Base-by-base conservation (phyloP, 2,797 vertebrate genomes). In the Eulemur coronatus region DNA sequence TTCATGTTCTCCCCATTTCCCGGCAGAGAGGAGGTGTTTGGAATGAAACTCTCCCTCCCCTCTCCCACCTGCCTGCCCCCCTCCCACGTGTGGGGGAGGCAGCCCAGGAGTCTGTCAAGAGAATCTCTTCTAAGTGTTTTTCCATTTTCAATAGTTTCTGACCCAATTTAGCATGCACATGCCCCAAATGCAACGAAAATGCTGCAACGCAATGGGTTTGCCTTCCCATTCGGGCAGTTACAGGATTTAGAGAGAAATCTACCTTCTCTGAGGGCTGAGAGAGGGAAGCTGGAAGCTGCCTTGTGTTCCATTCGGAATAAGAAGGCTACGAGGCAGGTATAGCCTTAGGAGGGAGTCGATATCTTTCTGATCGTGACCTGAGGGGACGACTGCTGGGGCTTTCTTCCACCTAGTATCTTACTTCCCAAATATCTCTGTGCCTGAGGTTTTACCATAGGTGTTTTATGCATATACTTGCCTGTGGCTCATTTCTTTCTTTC, bases 81-180 rank as follows among this genome's bases (percentile, higher is more conserved):
- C 57, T 38, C 50, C 69, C 61, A 35, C 0, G 8, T 24, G 65
- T 30, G 13, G 86, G 76, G 73, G 91, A 94, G 75, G 55, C 79
- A 24, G 35, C 67, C 2, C n/a, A 0, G 17, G 89, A 72, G 89
- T 33, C 61, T 86, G 41, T 69, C 70, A 69, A 65, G 95, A 93
- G 73, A 76, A 38, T 24, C 26, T 7, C 76, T 95, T 86, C 43
- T 35, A 20, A 80, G 46, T 73, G 30, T 50, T 78, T 93, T 95
- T 87, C 80, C 84, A 43, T 95, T 95, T 93, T 67, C 79, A 30
- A 10, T 61, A 26, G 20, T 89, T 96, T 87, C 89, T 96, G 96
- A 96, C 91, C 93, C 85, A 89, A 65, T 96, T 96, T 92, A 46
- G 28, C n/a, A 65, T 2, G 82, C 46, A 69, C 81, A 81, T 89